Evolutionary conservation across 2,888 invertebrate genomes (phyloP).

Genomic region (Tinea trinotella): DNA sequence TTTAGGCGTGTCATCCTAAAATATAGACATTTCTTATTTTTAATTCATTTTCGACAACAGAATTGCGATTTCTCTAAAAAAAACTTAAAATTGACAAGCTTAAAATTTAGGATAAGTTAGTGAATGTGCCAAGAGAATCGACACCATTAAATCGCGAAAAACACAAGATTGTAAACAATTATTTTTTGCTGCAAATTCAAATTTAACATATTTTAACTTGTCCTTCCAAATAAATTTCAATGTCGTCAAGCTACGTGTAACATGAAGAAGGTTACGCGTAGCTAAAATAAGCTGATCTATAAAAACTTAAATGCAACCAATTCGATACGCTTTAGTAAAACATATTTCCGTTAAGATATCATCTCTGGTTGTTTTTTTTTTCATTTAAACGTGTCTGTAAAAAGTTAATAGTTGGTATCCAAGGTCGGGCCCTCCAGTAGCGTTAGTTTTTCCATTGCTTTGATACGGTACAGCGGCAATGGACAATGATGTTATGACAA

Average conservation of each 20-base stretch:
- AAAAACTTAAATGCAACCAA: background rate
- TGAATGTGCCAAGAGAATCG: no score
- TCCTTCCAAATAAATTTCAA: background rate
- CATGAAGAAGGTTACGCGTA: no score
- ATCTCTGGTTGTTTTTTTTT: constrained; percentile 14
- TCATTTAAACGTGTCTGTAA: constrained; percentile 26
- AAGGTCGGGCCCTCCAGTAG: constrained; percentile 24
- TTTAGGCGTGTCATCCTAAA: no score
- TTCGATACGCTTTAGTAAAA: constrained; percentile 3
- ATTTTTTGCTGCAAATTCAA: background rate
- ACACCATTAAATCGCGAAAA: no score
- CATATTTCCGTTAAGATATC: constrained; percentile 5
- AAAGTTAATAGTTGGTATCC: constrained; percentile 22
- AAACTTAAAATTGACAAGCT: no score
- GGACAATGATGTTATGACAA: constrained; percentile 24
- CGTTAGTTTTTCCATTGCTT: constrained; percentile 24
- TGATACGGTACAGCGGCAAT: constrained; percentile 24
- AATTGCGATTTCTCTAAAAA: no score
- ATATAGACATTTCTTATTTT: no score
- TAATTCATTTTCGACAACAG: no score
- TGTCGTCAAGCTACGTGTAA: background rate
- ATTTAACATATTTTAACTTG: background rate
- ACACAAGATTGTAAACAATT: background rate
- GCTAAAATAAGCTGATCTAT: background rate
- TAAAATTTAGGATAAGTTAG: no score